Base-by-base conservation (phyloP, 2,888 invertebrate genomes). In the Oscheius sp. region DNA sequence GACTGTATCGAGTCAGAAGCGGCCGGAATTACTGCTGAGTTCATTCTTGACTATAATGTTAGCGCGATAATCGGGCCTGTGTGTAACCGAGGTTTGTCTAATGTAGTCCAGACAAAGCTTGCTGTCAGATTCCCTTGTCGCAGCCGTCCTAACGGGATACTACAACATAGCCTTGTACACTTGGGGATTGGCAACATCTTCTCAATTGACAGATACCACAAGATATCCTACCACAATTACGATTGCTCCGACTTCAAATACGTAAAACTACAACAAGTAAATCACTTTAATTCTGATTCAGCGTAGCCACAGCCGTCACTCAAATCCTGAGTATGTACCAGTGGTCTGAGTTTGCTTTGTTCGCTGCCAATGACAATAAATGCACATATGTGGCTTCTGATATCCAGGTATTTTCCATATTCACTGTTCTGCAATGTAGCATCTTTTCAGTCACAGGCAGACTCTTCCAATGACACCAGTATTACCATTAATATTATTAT, bases 51-150 rank as follows among this genome's bases (percentile, higher is more conserved):
- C 49, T 56, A 72, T 5, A 79, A 81, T 64, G 79, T 81, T 13
- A 76, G 76, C 59, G 76, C 73, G 0, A 78, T 81, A n/a, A 78
- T 81, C 55, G 81, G 81, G 2, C 81, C 81, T 2, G 78, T 76
- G 0, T 81, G 81, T 56, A 79, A 81, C 66, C 35, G 58, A 53
- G 66, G 77, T 75, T 0, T 16, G 21, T 45, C 6, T 23, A 12
- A 18, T 21, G 5, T n/a, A 27, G 16, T 18, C 1, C 16, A 72
- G 12, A 5, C 13, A 18, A 13, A 61, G n/a, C 23, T n/a, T 13
- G 29, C 35, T 46, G 55, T 71, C 21, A 69, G 81, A 79, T 55
- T 78, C 76, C 2, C 53, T 81, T 0, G 74, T 77, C 2, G 76
- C 74, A 0, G 73, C 74, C 0, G 74, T 77, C 7, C 58, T 81